Evolutionary conservation across 2,888 invertebrate genomes (phyloP), one percentile per base, ranked within the genome.

Genomic region (Tipula unca): DNA sequence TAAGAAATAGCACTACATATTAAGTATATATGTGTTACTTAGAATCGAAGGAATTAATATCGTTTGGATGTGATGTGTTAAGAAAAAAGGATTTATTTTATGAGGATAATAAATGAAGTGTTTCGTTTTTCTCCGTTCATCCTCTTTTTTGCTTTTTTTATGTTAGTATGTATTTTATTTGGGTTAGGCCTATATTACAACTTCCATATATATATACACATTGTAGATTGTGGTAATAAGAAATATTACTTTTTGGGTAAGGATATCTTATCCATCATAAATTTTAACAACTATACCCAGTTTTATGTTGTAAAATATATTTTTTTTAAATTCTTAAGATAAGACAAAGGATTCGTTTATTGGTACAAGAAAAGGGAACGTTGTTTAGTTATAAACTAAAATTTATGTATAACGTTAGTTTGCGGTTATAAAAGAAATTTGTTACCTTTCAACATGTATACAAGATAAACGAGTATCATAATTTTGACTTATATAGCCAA

Each of bases 401-500:
- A 54, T 54, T 25, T 54, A 20, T 54, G n/a, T n/a, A 25, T 20
- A 25, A 69, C 25, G 2, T 69, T 69, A 25, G 54, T 10, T 25
- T 69, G 69, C 10, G 69, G 69, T 69, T 69, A 69, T 69, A 69
- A 25, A 69, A 69, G 69, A 25, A 69, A 69, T 69, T 69, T 69
- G 69, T 69, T 69, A 69, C 69, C 69, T 69, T 69, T 69, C 69
- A 69, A 69, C 69, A 69, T 69, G 69, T 69, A 69, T 69, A 69
- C 69, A 69, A 69, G 69, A 69, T 25, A 69, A 69, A 69, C 25
- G 25, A 13, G 25, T 69, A 69, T 8, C 69, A 69, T 69, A 69
- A 69, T 69, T 69, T 69, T 69, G 69, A 69, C 69, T 25, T 69
- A 25, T 69, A 69, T 3, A 25, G 25, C 2, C 10, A 25, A 25